Evolutionary conservation across 2,888 invertebrate species (phyloP), one percentile per base, ranked within the genome.

Genomic region (Drosophila borborema): DNA sequence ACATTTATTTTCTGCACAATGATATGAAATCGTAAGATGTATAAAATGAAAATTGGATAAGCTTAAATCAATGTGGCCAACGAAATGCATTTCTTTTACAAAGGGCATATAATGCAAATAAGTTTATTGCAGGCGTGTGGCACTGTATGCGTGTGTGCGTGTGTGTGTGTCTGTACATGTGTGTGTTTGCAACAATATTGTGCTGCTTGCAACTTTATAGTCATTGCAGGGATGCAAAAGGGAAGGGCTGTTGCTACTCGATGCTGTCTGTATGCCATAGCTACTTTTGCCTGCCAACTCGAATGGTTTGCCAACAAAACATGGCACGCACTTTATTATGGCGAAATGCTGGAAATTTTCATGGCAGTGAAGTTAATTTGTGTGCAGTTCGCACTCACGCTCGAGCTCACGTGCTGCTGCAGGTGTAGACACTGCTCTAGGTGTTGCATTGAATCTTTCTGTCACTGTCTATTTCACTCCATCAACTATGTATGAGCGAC

Each of bases 361-460:
- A 78, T 73, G 77, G 80, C 77, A 82, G 77, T 72, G 85, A 66
- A 81, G 90, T 87, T 90, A 87, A 90, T 90, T 87, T 90, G 74
- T 75, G 77, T 72, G 68, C 65, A 70, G 64, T 69, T 72, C 64
- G 41, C 53, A 34, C 31, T n/a, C 34, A n/a, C n/a, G n/a, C n/a
- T n/a, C n/a, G n/a, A n/a, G n/a, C n/a, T n/a, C n/a, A 45, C 41
- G 48, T 51, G 55, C 53, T 12, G 18, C 49, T n/a, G 28, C 54
- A 6, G 45, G 41, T 43, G 36, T 54, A 12, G 31, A 34, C 7
- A 46, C 62, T 9, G 48, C 43, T 62, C n/a, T 14, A 16, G 48
- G 10, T 43, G 62, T 48, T 59, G 40, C 23, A 20, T 9, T 12
- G 46, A 34, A 20, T 31, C 31, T 41, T 28, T 9, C 20, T 56